These are phyloP conservation scores for Pseudorhombus dupliciocellatus DNA, from an alignment of 2,113 vertebrate genomes.

Conservation along the genomic window DNA sequence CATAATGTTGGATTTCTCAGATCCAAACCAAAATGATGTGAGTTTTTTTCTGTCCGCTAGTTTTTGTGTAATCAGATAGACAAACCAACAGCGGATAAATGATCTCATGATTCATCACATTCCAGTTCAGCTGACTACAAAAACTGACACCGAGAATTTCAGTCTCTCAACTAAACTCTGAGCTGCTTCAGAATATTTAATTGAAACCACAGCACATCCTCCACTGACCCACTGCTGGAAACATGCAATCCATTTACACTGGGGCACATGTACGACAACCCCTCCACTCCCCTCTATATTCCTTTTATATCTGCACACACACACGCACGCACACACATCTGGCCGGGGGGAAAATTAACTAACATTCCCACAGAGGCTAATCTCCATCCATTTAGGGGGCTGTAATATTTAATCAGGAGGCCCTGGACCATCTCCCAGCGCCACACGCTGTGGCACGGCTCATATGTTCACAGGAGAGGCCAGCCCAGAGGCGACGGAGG, in stretches of 20 bases:
- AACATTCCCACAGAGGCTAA: slow-evolving; percentile 81
- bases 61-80: too few relatives aligned
- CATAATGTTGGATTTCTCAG: too few relatives aligned
- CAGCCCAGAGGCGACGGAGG: slow-evolving; percentile 72
- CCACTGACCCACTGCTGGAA: slow-evolving; percentile 43
- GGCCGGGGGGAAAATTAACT: slow-evolving; percentile 74
- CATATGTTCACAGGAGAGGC: slow-evolving; percentile 74
- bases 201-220: slow-evolving; percentile 48
- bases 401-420: slow-evolving; percentile 83
- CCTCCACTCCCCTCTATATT: slow-evolving; percentile 14
- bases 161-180: neutral
- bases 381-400: slow-evolving; percentile 80
- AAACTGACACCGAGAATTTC: neutral
- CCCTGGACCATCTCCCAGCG: slow-evolving; percentile 63
- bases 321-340: slow-evolving; percentile 51
- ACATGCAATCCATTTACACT: slow-evolving; percentile 51
- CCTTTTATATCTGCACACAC: slow-evolving; percentile 17
- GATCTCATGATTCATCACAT: neutral
- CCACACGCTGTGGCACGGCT: slow-evolving; percentile 64
- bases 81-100: too few relatives aligned
- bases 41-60: too few relatives aligned
- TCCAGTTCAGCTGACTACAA: neutral
- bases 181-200: slow-evolving; percentile 8
- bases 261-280: slow-evolving; percentile 42
- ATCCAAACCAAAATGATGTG: too few relatives aligned